These are phyloP conservation scores for Oceanodroma tethys DNA, from an alignment of 2,113 vertebrate genomes.

Conservation along the genomic window DNA sequence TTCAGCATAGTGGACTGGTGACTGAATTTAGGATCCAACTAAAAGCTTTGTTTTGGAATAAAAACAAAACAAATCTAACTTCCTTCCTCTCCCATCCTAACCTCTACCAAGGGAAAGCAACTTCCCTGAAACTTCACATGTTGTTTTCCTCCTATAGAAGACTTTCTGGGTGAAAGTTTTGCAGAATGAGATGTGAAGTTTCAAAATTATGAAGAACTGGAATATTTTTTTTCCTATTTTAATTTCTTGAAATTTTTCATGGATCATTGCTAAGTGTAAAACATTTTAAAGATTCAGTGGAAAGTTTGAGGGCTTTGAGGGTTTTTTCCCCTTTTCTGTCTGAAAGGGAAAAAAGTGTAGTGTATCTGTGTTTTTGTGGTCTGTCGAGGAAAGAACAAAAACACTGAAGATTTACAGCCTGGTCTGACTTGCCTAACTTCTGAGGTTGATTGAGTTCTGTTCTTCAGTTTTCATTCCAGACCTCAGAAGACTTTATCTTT, in stretches of 20 bases:
- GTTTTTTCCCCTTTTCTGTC: neutral
- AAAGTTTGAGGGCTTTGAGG: neutral
- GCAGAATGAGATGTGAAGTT: neutral
- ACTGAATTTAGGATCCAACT: neutral
- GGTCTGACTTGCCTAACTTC: neutral
- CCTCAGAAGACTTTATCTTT: neutral
- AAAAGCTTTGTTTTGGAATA: constrained; percentile 30
- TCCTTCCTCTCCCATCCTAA: constrained; percentile 26
- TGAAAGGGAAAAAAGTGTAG: neutral
- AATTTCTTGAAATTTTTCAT: neutral
- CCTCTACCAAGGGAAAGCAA: neutral
- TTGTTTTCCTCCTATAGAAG: constrained; percentile 46
- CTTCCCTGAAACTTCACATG: constrained; percentile 35
- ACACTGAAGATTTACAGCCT: neutral
- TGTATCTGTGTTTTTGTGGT: neutral
- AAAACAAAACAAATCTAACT: constrained; percentile 2
- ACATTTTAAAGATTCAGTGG: neutral
- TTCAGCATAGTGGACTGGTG: neutral
- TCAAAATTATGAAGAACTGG: neutral
- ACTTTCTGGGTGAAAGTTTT: constrained; percentile 45
- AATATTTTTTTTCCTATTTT: neutral
- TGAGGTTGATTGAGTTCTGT: neutral
- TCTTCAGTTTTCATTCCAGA: neutral
- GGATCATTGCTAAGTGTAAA: neutral
- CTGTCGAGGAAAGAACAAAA: neutral